These are phyloP conservation scores for Gymnothorax reevesii DNA, from an alignment of 2,797 vertebrate species.

Conservation along the genomic window DNA sequence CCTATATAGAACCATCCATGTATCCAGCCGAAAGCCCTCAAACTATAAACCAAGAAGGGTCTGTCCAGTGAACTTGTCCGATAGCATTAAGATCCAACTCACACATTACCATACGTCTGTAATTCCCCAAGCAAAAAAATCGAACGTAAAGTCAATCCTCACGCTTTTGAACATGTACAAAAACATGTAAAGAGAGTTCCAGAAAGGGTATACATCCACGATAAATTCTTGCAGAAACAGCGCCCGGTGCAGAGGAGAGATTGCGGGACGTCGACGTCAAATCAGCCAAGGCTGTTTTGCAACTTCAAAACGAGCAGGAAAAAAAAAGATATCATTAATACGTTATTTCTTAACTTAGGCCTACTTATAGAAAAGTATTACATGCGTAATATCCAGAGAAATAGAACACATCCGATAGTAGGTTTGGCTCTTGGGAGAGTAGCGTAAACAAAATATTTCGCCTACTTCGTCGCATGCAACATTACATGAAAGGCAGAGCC, in stretches of 20 bases:
- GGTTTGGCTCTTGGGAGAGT: neutral
- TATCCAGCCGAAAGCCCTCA: constrained; percentile 70
- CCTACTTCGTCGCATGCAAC: constrained; percentile 48
- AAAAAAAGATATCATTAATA: constrained; percentile 22
- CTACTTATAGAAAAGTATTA: neutral
- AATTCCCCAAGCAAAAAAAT: constrained; percentile 63
- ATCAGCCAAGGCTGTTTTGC: constrained; percentile 42
- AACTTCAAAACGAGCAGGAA: constrained; percentile 40
- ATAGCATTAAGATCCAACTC: constrained; percentile 48
- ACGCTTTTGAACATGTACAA: constrained; percentile 48
- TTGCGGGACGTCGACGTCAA: constrained; percentile 53
- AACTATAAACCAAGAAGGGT: constrained; percentile 56
- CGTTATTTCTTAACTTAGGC: constrained; percentile 6
- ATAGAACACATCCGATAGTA: constrained; percentile 54
- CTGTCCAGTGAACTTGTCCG: constrained; percentile 53
- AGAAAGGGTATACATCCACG: constrained; percentile 63
- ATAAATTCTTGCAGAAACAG: constrained; percentile 39
- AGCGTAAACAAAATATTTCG: constrained; percentile 2
- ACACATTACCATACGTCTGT: constrained; percentile 47
- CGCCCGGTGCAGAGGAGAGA: constrained; percentile 48
- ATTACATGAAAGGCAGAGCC: constrained; percentile 44
- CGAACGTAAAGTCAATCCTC: constrained; percentile 58
- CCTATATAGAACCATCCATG: constrained; percentile 72
- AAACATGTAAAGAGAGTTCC: constrained; percentile 54
- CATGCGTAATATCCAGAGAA: constrained; percentile 1